Percentiles rank a stretch among this genome's conserved stretches.
Conservation (phyloP, 2,888 invertebrate species). For the Cyclophora punctaria region DNA sequence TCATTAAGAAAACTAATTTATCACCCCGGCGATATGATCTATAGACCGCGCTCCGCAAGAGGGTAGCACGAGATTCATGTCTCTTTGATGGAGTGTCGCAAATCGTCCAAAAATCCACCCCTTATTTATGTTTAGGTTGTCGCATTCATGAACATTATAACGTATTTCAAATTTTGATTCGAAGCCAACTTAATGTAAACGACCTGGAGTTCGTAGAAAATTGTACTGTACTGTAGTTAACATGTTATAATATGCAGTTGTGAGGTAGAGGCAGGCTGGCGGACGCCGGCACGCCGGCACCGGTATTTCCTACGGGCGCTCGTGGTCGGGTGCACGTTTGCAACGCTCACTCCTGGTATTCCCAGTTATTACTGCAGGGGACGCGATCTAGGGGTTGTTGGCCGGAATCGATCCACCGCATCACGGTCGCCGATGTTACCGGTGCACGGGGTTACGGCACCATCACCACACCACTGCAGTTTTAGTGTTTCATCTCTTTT, state of each 20-base stretch:
- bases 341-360: slow-evolving; percentile 57
- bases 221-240: too few relatives aligned
- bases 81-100: slow-evolving; percentile 35
- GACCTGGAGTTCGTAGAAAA: not conserved
- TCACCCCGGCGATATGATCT: slow-evolving; percentile 49
- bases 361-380: slow-evolving; percentile 65
- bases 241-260: not conserved
- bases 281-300: slow-evolving; percentile 45
- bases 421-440: slow-evolving; percentile 46
- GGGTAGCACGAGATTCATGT: slow-evolving; percentile 32
- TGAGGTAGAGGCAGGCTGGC: slow-evolving; percentile 37
- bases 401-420: slow-evolving; percentile 65
- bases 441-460: slow-evolving; percentile 59
- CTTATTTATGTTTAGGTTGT: slow-evolving; percentile 2
- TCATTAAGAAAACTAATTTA: slow-evolving; percentile 48
- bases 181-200: not conserved
- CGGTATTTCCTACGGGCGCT: slow-evolving; percentile 52
- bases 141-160: not conserved
- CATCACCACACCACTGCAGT: slow-evolving; percentile 43
- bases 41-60: slow-evolving; percentile 32
- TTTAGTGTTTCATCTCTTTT: slow-evolving; percentile 22
- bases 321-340: slow-evolving; percentile 27
- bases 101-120: slow-evolving; percentile 22
- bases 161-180: too few relatives aligned
- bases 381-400: slow-evolving; percentile 61